These are phyloP conservation scores for Cyphomyrmex costatus DNA, from an alignment of 1,140 invertebrate species.

Conservation along the genomic window DNA sequence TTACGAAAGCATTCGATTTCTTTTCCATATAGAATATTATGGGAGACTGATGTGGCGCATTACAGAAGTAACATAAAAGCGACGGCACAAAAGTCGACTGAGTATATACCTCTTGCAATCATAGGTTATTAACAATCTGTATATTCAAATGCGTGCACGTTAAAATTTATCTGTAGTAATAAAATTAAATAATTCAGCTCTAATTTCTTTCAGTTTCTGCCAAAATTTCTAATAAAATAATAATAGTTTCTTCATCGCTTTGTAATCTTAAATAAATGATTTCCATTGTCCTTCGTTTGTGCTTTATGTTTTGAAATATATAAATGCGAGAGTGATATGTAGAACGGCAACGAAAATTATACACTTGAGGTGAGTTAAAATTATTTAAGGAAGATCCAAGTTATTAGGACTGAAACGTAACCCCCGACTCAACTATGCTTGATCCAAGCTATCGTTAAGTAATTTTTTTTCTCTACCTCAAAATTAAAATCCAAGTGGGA, in stretches of 20 bases:
- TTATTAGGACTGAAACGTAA: background rate
- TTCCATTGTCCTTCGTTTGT: background rate
- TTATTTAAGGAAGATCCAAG: background rate
- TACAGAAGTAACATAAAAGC: background rate
- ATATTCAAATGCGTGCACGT: background rate
- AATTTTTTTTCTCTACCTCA: background rate
- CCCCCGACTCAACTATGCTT: background rate
- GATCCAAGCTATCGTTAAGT: background rate
- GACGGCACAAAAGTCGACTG: background rate
- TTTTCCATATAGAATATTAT: background rate
- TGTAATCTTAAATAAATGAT: background rate
- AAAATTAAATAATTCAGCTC: slow-evolving; percentile 2
- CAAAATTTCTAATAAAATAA: background rate
- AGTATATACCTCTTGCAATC: background rate
- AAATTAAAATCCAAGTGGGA: slow-evolving; percentile 11
- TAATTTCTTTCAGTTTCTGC: background rate
- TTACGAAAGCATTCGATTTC: background rate
- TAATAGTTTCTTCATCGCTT: background rate
- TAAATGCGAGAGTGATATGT: background rate
- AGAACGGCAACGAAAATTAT: slow-evolving; percentile 1
- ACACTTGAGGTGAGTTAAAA: background rate
- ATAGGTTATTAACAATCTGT: background rate
- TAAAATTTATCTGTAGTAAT: background rate
- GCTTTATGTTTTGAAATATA: background rate
- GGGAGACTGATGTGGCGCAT: background rate